Conservation (phyloP, 2,113 vertebrate species). For the Sapayoa aenigma region DNA sequence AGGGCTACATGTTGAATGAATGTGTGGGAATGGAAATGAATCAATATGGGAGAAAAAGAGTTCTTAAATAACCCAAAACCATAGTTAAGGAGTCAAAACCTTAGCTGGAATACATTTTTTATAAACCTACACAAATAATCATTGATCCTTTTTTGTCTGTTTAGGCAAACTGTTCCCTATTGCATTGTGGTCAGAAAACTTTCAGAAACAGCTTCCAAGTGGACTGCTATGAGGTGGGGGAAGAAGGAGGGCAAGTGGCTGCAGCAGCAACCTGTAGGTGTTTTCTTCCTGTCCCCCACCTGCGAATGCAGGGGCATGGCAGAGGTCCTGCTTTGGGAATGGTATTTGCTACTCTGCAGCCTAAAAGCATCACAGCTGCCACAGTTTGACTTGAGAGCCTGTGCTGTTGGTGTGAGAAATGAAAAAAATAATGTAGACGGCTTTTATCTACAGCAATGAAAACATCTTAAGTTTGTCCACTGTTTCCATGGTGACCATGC, state of each 20-base stretch:
- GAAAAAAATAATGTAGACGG: slow-evolving; percentile 43
- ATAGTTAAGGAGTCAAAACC: background rate
- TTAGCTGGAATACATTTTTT: background rate
- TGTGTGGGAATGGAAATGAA: background rate
- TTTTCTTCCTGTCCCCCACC: background rate
- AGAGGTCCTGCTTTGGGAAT: background rate
- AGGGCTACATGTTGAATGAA: background rate
- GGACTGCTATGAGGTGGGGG: background rate
- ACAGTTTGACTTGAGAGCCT: background rate
- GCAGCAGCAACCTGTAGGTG: background rate
- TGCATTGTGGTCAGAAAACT: background rate
- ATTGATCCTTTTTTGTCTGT: background rate
- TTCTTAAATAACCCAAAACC: background rate
- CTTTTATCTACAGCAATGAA: slow-evolving; percentile 47
- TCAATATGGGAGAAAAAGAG: background rate
- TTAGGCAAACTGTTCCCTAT: background rate
- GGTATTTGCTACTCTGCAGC: background rate
- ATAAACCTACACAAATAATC: background rate
- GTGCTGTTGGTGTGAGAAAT: background rate
- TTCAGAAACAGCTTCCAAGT: background rate
- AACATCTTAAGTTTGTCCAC: slow-evolving; percentile 62
- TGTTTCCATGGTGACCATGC: slow-evolving; percentile 61
- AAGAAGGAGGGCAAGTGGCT: background rate
- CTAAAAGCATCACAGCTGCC: background rate
- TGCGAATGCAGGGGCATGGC: accelerated